Base-by-base conservation (phyloP, 2,113 vertebrate species). In the Axis porcinus region DNA sequence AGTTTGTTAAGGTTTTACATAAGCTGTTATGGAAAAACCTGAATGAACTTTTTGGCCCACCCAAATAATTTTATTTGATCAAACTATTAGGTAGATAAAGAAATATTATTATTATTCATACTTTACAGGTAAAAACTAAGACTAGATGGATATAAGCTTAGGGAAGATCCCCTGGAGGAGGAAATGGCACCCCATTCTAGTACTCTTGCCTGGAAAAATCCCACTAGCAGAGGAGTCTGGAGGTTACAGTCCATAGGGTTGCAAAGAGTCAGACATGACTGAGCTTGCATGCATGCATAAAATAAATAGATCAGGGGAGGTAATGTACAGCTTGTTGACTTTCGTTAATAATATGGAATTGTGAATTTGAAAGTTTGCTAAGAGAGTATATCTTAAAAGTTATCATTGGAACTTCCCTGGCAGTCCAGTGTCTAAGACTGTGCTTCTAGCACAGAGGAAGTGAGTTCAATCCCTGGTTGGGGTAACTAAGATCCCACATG, bases 71-170 rank as follows among this genome's bases (percentile, higher is more conserved):
- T 94, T 76, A 79, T 78, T 82, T 89, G 25, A 76, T 64, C 40
- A 45, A 89, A 89, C 2, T 50, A 95, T 94, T 57, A 62, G 54
- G 16, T 84, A 79, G 45, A 8, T 55, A 64, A 7, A n/a, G 8
- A 62, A 93, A 50, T 58, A 58, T 23, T 95, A 27, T 43, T 50
- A 36, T 88, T 84, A 81, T 88, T 45, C 11, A 17, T 30, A 86
- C 30, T 92, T 89, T 82, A 76, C 19, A 86, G 67, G 60, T 82
- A 60, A 86, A 85, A 74, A 60, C 27, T 91, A 85, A 86, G 52
- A 57, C 1, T 33, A 78, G 36, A 13, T 78, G 28, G 25, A 3
- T 50, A 16, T 19, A 58, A 43, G 43, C n/a, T 60, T 74, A 21
- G 10, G 67, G n/a, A 70, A 70, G n/a, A 70, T 40, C 67, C 5